Evolutionary conservation across 2,113 vertebrate species (phyloP), one percentile per base, ranked within the genome.

Genomic region (Coptodon bakossiorum): DNA sequence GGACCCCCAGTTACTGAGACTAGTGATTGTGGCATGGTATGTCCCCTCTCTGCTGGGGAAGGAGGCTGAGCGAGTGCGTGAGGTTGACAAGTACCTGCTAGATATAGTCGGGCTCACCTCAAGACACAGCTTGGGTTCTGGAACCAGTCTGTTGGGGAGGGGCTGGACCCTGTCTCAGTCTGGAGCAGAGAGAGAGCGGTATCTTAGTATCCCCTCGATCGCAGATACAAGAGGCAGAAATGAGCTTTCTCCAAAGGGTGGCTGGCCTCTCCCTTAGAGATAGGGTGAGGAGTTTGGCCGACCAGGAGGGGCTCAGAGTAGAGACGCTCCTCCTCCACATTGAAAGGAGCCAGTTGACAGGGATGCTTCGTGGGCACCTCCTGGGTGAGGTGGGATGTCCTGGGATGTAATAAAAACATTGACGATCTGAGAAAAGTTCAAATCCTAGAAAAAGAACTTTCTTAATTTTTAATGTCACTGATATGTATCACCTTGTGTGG

Each of bases 161-260:
- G 9, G 29, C 29, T 61, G 57, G 29, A 19, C 16, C 8, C 27
- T 61, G 29, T 0, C 57, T 61, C 29, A 61, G 29, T 61, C 9
- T 19, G 29, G 19, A 19, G 27, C 9, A 61, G 14, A 31, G 57
- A 29, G 57, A 31, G 27, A 36, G 36, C 9, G 36, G 36, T 10
- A 61, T 10, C 57, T 61, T 29, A 61, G 29, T 61, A 34, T 61
- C 29, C 0, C 1, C 59, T 63, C 16, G 3, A 63, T 63, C 1
- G 29, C 29, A 34, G 29, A 34, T 34, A 34, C 59, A 63, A 63
- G 59, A 31, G 9, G 59, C 3, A 9, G 9, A 34, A 34, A 61
- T 61, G 27, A 34, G 59, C 16, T 63, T 63, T 34, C 59, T 34
- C 29, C 59, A 63, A 63, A 63, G 34, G 59, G 59, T 63, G 59